phyloP scores from a whole-genome alignment of 2,888 invertebrate genomes.

The Hymenopus coronatus region DNA sequence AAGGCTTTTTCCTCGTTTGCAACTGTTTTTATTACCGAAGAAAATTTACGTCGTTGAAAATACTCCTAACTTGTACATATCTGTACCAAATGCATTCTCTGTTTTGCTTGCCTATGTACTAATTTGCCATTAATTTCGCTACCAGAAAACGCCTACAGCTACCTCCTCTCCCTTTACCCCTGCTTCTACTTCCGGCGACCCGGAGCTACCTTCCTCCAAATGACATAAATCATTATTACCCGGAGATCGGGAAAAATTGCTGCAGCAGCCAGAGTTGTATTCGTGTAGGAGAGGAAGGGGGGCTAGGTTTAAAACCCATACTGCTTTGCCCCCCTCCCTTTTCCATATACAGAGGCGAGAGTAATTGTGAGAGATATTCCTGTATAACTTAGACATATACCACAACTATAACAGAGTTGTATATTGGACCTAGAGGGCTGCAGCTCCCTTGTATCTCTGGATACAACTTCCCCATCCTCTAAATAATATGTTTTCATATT shows the following conservation, averaged over 20 bases:
- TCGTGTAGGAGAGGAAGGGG: neutral
- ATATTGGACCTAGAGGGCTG: neutral
- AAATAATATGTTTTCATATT: conserved; percentile 16
- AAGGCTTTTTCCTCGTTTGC: neutral
- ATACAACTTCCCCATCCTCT: neutral
- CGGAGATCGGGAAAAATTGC: conserved; percentile 21
- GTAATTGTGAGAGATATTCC: conserved; percentile 20
- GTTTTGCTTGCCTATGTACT: neutral
- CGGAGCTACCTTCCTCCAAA: conserved; percentile 11
- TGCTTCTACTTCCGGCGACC: neutral
- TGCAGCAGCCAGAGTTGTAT: conserved; percentile 10
- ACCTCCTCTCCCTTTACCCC: neutral
- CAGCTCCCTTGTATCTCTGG: neutral
- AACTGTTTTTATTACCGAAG: neutral
- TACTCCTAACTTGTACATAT: neutral
- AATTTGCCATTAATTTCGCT: conserved; percentile 6
- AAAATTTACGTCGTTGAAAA: neutral
- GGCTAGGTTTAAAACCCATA: conserved; percentile 14
- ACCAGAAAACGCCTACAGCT: neutral
- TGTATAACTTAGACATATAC: conserved; percentile 15
- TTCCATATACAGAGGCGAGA: neutral
- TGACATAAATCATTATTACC: conserved; percentile 19
- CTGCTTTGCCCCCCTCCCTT: neutral
- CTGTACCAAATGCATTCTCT: neutral
- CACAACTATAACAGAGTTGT: conserved; percentile 13